Conservation (phyloP, 2,888 invertebrate genomes). For the Aelia acuminata region DNA sequence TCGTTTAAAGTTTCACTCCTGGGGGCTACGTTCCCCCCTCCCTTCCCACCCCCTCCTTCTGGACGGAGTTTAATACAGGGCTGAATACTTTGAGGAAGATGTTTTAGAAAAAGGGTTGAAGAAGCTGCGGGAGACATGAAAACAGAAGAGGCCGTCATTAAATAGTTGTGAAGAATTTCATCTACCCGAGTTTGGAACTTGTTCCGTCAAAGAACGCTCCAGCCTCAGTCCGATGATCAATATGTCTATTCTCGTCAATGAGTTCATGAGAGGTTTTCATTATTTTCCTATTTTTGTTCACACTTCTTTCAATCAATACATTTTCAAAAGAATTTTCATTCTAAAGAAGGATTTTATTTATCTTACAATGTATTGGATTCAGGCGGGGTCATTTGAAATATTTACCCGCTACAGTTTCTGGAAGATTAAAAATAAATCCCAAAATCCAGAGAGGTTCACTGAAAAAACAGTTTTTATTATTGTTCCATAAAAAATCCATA, state of each 20-base stretch:
- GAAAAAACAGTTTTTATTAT: too few species aligned
- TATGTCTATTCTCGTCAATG: slow-evolving; percentile 27
- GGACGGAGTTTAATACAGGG: slow-evolving; percentile 29
- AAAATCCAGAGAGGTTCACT: too few species aligned
- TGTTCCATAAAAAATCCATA: too few species aligned
- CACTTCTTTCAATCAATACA: neutral
- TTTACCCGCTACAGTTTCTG: too few species aligned
- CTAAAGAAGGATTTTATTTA: neutral
- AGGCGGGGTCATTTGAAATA: too few species aligned
- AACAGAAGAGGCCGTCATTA: slow-evolving; percentile 32
- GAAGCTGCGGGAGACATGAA: slow-evolving; percentile 44
- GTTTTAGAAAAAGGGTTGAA: slow-evolving; percentile 20
- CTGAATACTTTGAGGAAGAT: neutral
- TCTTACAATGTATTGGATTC: too few species aligned
- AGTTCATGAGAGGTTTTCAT: neutral
- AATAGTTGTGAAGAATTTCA: slow-evolving; percentile 36
- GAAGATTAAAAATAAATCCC: too few species aligned
- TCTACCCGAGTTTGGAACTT: slow-evolving; percentile 21
- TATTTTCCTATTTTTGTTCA: neutral
- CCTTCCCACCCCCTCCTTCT: neutral
- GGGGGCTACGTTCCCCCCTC: neutral
- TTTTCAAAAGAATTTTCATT: neutral
- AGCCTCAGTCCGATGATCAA: neutral
- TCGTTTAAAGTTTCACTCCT: slow-evolving; percentile 52
- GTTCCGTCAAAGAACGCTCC: neutral